Base-by-base conservation (phyloP, 2,797 vertebrate genomes). In the Macropodus opercularis region DNA sequence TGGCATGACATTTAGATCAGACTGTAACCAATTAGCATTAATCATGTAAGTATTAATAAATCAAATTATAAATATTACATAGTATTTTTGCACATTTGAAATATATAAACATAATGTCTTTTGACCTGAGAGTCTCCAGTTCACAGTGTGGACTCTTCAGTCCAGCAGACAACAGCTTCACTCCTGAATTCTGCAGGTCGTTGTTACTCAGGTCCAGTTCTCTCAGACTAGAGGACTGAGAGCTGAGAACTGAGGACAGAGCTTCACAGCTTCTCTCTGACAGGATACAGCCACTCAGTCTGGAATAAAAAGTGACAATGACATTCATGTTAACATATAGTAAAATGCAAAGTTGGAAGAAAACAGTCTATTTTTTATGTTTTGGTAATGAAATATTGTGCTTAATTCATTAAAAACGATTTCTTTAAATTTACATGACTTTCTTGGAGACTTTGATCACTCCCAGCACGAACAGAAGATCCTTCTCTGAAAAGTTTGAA, bases 361-460 rank as follows among this genome's bases (percentile, higher is more conserved):
- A n/a, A n/a, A n/a, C n/a, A n/a, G n/a, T n/a, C n/a, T n/a, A n/a
- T n/a, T n/a, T n/a, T n/a, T n/a, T n/a, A n/a, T n/a, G n/a, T n/a
- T n/a, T n/a, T n/a, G n/a, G n/a, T n/a, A n/a, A n/a, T n/a, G n/a
- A n/a, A n/a, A n/a, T n/a, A n/a, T n/a, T n/a, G n/a, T n/a, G n/a
- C n/a, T n/a, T n/a, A n/a, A n/a, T n/a, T n/a, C n/a, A n/a, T n/a
- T n/a, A n/a, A n/a, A n/a, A n/a, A n/a, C n/a, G n/a, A n/a, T n/a
- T n/a, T n/a, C n/a, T n/a, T n/a, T n/a, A n/a, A n/a, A 76, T 77
- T 4, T 78, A 85, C 82, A 52, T 11, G 46, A 72, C 77, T 58
- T 60, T 74, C 0, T 6, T 55, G 40, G 63, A 76, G 4, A 17
- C 50, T 38, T 67, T 66, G 17, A 85, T 11, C 17, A 78, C 61